phyloP scores from a whole-genome alignment of 2,888 invertebrate species.

The Mongoloraphidia duomilia region DNA sequence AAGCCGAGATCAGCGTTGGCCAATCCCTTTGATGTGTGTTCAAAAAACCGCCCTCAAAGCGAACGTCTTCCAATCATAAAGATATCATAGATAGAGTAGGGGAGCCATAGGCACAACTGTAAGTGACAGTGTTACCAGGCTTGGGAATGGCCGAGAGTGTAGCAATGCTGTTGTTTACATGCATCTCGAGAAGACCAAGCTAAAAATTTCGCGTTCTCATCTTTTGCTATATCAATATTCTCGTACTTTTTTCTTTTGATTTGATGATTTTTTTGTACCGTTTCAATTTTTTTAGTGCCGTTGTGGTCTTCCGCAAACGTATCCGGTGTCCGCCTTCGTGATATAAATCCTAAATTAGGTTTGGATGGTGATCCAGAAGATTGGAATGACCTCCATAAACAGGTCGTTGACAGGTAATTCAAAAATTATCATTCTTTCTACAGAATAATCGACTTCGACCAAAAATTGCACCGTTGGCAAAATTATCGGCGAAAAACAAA shows the following conservation, averaged over 20 bases:
- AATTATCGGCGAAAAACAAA: no score
- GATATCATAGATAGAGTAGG: no score
- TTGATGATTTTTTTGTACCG: not conserved
- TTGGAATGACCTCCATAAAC: constrained; percentile 60
- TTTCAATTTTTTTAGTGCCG: constrained; percentile 26
- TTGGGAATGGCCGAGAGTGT: no score
- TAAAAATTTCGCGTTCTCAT: not conserved
- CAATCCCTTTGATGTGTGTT: no score
- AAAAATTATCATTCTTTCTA: no score
- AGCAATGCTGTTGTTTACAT: no score
- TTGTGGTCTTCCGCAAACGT: constrained; percentile 49
- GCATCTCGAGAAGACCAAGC: not conserved
- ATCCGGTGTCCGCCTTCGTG: constrained; percentile 40
- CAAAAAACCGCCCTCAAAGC: no score
- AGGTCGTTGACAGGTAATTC: constrained; percentile 50
- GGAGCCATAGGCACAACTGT: no score
- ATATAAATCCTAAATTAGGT: constrained; percentile 39
- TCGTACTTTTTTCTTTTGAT: constrained; percentile 5
- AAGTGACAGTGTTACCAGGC: no score
- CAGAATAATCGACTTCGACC: constrained; percentile 38
- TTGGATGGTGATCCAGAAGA: constrained; percentile 47
- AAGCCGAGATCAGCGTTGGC: no score
- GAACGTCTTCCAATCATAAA: no score
- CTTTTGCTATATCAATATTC: constrained; percentile 1
- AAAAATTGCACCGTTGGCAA: constrained; percentile 19